A percentile compares a stretch with the other conserved stretches of the same genome.
These are phyloP conservation scores for Mustelus asterias DNA, from an alignment of 2,113 vertebrate genomes.

Conservation along the genomic window DNA sequence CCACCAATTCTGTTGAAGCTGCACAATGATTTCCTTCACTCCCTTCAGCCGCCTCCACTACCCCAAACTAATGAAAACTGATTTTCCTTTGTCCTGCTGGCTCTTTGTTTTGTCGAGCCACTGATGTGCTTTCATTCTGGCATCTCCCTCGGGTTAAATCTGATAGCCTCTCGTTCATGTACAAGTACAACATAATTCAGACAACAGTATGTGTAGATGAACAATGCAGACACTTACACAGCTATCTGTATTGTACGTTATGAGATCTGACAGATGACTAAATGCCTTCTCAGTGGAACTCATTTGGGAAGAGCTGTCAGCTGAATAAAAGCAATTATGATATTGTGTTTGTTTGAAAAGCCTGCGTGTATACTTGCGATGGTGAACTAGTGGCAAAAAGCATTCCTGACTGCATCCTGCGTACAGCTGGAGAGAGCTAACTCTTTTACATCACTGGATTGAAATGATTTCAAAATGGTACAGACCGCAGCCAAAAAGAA, in stretches of 20 bases:
- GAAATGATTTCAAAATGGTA: constrained; percentile 15
- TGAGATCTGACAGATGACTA: constrained; percentile 67
- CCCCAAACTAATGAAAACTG: constrained; percentile 14
- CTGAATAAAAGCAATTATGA: constrained; percentile 59
- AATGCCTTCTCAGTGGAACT: constrained; percentile 54
- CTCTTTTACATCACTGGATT: background rate
- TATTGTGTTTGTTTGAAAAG: constrained; percentile 59
- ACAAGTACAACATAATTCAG: constrained; percentile 69
- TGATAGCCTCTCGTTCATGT: constrained; percentile 75
- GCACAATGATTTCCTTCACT: background rate
- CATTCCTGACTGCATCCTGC: constrained; percentile 50
- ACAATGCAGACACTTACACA: constrained; percentile 61
- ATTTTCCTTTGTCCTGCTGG: constrained; percentile 29
- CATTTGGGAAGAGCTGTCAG: constrained; percentile 58
- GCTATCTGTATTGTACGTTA: constrained; percentile 49
- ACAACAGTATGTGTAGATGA: constrained; percentile 72
- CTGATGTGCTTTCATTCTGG: constrained; percentile 49
- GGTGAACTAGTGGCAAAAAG: constrained; percentile 54
- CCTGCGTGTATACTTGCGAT: constrained; percentile 53
- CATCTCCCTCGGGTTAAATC: constrained; percentile 71
- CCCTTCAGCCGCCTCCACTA: background rate
- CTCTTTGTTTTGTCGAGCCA: background rate
- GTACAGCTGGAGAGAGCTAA: constrained; percentile 39
- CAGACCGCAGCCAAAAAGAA: background rate
- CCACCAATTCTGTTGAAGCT: background rate